Evolutionary conservation across 2,888 invertebrate genomes (phyloP).

Genomic region (Archaeoteleia sp.): DNA sequence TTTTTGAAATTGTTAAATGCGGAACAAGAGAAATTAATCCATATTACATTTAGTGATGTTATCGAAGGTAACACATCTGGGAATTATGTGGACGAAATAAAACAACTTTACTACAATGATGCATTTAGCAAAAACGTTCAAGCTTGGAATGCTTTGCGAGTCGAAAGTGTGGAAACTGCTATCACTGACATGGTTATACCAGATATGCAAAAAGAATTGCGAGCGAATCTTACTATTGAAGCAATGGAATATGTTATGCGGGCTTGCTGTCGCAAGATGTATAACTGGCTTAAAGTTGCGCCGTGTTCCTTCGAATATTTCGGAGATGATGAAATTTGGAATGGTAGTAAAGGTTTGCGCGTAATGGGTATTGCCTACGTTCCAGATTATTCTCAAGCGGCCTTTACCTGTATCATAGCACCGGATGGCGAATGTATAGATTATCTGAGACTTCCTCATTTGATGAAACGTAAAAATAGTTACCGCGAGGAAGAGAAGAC

Average conservation of each 20-base stretch:
- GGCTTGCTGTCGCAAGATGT: conserved; percentile 89
- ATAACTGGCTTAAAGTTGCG: conserved; percentile 92
- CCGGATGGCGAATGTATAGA: conserved; percentile 94
- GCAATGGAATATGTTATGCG: conserved; percentile 90
- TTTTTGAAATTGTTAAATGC: conserved; percentile 89
- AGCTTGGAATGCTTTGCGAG: conserved; percentile 95
- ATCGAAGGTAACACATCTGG: conserved; percentile 85
- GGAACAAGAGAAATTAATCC: conserved; percentile 87
- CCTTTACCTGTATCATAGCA: conserved; percentile 90
- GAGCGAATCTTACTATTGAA: conserved; percentile 86
- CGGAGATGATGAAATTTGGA: conserved; percentile 94
- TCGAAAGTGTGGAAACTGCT: conserved; percentile 91
- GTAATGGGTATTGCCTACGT: conserved; percentile 93
- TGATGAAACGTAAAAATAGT: conserved; percentile 87
- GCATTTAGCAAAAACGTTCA: conserved; percentile 95
- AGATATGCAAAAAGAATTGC: conserved; percentile 90
- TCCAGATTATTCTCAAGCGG: conserved; percentile 87
- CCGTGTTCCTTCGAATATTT: conserved; percentile 75
- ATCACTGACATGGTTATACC: conserved; percentile 92
- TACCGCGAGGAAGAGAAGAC: conserved; percentile 81
- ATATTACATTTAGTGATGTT: conserved; percentile 83
- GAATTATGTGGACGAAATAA: conserved; percentile 91
- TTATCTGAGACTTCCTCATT: conserved; percentile 89
- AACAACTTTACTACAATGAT: conserved; percentile 90
- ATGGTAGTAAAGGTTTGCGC: conserved; percentile 87